These are phyloP conservation scores for Lycaena phlaeas DNA, from an alignment of 2,888 invertebrate species.

Conservation along the genomic window DNA sequence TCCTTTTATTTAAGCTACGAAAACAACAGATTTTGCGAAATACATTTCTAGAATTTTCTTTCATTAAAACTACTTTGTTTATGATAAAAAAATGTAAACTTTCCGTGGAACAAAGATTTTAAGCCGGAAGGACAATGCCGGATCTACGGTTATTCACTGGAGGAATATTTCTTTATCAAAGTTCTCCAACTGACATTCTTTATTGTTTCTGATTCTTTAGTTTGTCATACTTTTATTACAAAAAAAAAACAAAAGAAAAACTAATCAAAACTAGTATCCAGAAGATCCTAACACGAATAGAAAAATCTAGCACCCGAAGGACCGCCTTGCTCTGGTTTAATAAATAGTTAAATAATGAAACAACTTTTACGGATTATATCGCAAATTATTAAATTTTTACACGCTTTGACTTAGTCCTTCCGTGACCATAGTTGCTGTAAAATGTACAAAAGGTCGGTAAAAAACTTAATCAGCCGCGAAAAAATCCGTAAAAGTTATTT, in stretches of 20 bases:
- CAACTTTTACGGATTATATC: no score
- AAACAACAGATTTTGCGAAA: background rate
- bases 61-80: background rate
- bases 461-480: no score
- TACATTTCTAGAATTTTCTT: background rate
- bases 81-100: background rate
- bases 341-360: no score
- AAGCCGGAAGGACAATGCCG: background rate
- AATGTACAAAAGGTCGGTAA: no score
- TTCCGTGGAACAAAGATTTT: background rate
- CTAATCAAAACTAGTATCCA: background rate
- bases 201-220: background rate
- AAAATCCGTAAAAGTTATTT: no score
- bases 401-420: no score
- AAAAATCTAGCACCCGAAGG: conserved; percentile 1
- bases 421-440: no score
- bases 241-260: conserved; percentile 2
- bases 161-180: background rate
- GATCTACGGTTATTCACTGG: background rate
- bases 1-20: background rate
- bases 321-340: background rate
- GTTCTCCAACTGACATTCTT: conserved; percentile 1
- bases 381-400: no score
- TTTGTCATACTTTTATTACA: conserved; percentile 1
- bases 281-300: background rate